Evolutionary conservation across 1,140 invertebrate species (phyloP), one percentile per base, ranked within the genome.

Genomic region (Psix sp.): DNA sequence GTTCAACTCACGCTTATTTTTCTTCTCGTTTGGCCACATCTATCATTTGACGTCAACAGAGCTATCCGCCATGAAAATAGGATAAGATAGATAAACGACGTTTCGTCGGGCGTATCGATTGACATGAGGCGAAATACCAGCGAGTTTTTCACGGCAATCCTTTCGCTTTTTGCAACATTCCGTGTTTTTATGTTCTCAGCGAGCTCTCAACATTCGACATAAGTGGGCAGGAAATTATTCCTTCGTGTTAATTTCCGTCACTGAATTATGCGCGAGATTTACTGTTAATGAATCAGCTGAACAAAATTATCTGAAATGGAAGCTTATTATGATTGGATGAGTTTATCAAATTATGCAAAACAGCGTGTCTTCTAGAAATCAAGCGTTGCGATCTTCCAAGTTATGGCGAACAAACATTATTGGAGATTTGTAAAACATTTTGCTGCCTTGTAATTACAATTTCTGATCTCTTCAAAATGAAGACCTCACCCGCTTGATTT

Each of bases 51-150:
- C 59, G 35, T 72, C 45, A 54, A 59, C 42, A 46, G 21, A 49
- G 31, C 40, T 31, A 65, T 59, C 29, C 42, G 26, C 59, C 13
- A 24, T 36, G 48, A 39, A 66, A 59, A 60, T 42, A 48, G 39
- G 52, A 68, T 67, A 70, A 77, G 52, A 56, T 48, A 67, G 51
- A 74, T 59, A 66, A 52, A 72, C 56, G 67, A 29, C 36, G 42
- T 24, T 62, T 40, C 57, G 67, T 31, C 26, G 49, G 16, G 18
- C 38, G 43, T 56, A 62, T 62, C 49, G 49, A 56, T 71, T 71
- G 21, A 9, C 46, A 21, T 20, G 15, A 13, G 16, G 39, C 31
- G 17, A 48, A 54, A 54, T 62, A 60, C 36, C 13, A 15, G 9
- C 18, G 46, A 48, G 42, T 52, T 59, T 68, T 68, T 68, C 39